phyloP scores from a whole-genome alignment of 2,888 invertebrate species.

The Ditylenchus weischeri region DNA sequence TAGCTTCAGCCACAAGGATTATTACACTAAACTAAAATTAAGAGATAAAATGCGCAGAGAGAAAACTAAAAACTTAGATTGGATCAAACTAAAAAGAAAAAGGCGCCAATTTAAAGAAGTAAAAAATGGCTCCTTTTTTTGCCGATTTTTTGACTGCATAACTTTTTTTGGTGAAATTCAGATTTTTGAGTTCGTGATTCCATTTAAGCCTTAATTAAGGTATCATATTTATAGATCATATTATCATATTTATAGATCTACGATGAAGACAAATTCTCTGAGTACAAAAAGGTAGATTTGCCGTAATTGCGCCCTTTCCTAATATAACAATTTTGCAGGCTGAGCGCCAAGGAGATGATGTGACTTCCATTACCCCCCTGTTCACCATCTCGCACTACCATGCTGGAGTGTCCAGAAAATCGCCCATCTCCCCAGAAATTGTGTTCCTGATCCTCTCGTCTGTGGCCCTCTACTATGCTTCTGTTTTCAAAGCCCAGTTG shows the following conservation, averaged over 20 bases:
- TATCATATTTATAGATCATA: too few relatives aligned
- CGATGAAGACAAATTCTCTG: constrained; percentile 87
- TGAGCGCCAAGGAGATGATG: constrained; percentile 68
- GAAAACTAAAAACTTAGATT: too few relatives aligned
- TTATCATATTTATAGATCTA: constrained; percentile 67
- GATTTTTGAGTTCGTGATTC: too few relatives aligned
- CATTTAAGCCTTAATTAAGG: too few relatives aligned
- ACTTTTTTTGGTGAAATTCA: too few relatives aligned
- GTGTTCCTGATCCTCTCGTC: constrained; percentile 43
- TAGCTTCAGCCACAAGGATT: too few relatives aligned
- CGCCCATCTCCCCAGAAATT: constrained; percentile 47
- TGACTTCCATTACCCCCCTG: constrained; percentile 69
- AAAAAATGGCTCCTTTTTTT: too few relatives aligned
- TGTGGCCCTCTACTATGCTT: constrained; percentile 49
- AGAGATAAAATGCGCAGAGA: too few relatives aligned
- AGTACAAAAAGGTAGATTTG: constrained; percentile 65
- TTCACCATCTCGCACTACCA: constrained; percentile 73
- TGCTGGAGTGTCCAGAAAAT: constrained; percentile 60
- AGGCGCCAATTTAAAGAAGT: too few relatives aligned
- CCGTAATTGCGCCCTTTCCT: neutral
- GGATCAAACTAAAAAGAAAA: too few relatives aligned
- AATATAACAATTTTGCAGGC: constrained; percentile 55
- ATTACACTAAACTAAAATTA: too few relatives aligned
- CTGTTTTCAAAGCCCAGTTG: constrained; percentile 44
- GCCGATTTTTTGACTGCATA: too few relatives aligned